A percentile compares a stretch with the other conserved stretches of the same genome.
Conservation (phyloP, 2,888 invertebrate genomes). For the Leptopterna dolabrata region DNA sequence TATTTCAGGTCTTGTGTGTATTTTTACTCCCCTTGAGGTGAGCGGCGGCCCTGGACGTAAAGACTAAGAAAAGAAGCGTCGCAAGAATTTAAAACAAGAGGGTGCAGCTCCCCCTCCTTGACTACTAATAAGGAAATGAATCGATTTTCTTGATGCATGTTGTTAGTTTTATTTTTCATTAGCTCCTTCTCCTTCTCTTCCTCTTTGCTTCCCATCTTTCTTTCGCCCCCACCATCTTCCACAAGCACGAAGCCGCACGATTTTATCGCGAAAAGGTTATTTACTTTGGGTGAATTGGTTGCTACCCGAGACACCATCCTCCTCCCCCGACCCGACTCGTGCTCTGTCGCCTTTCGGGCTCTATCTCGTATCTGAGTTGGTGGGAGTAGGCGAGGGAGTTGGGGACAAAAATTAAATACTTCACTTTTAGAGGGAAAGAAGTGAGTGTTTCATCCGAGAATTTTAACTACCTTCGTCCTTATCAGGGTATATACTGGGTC, state of each 20-base stretch:
- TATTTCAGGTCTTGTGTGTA: not conserved
- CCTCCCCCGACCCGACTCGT: not conserved
- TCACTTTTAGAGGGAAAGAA: constrained; percentile 48
- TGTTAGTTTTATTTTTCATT: constrained; percentile 72
- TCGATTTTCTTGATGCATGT: constrained; percentile 69
- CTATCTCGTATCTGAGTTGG: constrained; percentile 30
- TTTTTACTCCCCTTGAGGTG: not conserved
- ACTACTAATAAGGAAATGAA: constrained; percentile 62
- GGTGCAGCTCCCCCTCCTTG: constrained; percentile 32
- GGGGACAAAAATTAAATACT: constrained; percentile 50
- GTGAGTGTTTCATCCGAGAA: constrained; percentile 53
- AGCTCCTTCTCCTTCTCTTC: constrained; percentile 63
- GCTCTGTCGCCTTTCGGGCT: not conserved
- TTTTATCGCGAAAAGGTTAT: constrained; percentile 55
- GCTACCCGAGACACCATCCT: constrained; percentile 16
- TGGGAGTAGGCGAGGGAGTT: not conserved
- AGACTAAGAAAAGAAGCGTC: constrained; percentile 29
- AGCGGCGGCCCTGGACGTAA: not conserved
- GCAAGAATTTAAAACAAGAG: constrained; percentile 46
- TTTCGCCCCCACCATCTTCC: not conserved
- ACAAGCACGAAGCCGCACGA: constrained; percentile 47
- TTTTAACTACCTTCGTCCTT: constrained; percentile 53
- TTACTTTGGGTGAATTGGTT: constrained; percentile 56
- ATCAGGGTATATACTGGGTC: constrained; percentile 37
- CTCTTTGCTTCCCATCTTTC: constrained; percentile 39